Evolutionary conservation across 2,113 vertebrate species (phyloP), one percentile per base, ranked within the genome.

Genomic region (Periophthalmus modestus): DNA sequence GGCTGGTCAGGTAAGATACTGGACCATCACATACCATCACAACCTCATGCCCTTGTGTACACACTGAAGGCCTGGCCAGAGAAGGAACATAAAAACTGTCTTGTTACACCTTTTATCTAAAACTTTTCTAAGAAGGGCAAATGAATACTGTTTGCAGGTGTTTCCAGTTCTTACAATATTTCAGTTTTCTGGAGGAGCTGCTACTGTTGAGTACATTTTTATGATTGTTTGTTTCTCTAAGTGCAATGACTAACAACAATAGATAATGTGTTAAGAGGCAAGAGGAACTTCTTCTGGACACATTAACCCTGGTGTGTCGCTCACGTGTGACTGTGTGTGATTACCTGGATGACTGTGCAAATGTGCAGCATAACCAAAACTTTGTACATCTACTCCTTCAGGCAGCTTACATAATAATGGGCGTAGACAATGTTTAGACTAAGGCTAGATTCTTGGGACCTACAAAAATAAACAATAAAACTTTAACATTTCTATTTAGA

Each of bases 221-320:
- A 63, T 19, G 10, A 19, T n/a, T 19, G 12, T 28, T 15, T 39
- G 16, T 19, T 11, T 36, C 21, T 15, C 57, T 43, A 9, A 43
- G 39, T 33, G 18, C 58, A 84, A 87, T 78, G 80, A 71, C 66
- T 81, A 70, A 87, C 78, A 69, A 66, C 5, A 54, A 74, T 81
- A 55, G 78, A 80, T 78, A 59, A 59, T 28, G 21, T 66, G 82
- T 54, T 62, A 75, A 71, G 16, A 71, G 2, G 0, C 7, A 28
- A 69, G 10, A 71, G 52, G 69, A 69, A 72, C n/a, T 48, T 28
- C 50, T 72, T 68, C 23, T 58, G 16, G 14, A 85, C 80, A 79
- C 46, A 87, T 89, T 90, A 88, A 91, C 85, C 13, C n/a, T 10
- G 50, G 63, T 19, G 21, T 58, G 47, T 73, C 52, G 50, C 67